A percentile compares a stretch with the other conserved stretches of the same genome.
These are phyloP conservation scores for Ochotona princeps DNA, from an alignment of 2,113 vertebrate genomes.

Conservation along the genomic window DNA sequence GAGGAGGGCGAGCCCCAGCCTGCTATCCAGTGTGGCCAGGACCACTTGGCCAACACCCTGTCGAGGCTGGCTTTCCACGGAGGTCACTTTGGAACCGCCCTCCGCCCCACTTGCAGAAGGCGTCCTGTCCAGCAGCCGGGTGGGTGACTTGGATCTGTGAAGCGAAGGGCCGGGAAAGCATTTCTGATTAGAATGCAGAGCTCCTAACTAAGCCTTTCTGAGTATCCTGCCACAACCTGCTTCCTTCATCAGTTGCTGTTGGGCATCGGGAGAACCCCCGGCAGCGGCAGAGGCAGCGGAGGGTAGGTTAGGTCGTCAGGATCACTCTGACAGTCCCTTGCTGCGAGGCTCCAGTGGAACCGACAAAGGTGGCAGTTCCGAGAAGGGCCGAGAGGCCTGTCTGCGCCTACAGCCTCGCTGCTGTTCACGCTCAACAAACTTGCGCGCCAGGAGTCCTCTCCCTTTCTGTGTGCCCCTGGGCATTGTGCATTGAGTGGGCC, in stretches of 20 bases:
- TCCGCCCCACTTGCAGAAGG: neutral
- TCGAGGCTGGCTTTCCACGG: neutral
- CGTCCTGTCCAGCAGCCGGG: neutral
- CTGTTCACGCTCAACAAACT: neutral
- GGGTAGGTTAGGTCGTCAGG: neutral
- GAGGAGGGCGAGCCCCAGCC: no score
- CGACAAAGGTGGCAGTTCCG: neutral
- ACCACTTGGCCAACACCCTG: fast-evolving
- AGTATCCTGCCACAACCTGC: neutral
- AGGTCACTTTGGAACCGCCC: neutral
- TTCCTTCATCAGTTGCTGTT: neutral
- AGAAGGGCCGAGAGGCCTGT: neutral
- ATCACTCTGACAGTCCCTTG: neutral
- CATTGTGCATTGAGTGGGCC: neutral
- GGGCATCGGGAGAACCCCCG: neutral
- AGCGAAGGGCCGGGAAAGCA: neutral
- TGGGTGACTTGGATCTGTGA: neutral
- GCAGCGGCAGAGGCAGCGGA: neutral
- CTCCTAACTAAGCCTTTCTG: neutral
- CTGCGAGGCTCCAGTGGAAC: neutral
- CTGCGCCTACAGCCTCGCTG: neutral
- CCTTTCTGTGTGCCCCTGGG: neutral
- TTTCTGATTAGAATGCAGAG: neutral
- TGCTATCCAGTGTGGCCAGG: neutral
- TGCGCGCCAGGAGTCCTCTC: no score